Conservation (phyloP, 2,113 vertebrate genomes). For the Atlantisia rogersi region DNA sequence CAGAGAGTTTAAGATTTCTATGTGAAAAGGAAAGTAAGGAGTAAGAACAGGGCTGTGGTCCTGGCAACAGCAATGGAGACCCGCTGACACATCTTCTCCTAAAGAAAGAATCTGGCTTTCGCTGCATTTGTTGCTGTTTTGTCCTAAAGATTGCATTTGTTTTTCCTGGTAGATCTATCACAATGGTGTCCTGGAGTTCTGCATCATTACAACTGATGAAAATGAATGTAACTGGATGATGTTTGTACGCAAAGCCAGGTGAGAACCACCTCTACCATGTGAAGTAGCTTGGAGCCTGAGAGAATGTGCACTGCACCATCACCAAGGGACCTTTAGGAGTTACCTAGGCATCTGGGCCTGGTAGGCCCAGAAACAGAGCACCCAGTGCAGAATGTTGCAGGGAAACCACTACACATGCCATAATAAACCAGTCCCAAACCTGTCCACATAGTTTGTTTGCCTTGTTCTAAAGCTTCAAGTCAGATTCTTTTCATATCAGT, state of each 20-base stretch:
- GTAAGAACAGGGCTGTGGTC: not conserved
- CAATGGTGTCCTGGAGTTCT: conserved; percentile 90
- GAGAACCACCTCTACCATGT: not conserved
- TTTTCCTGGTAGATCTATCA: conserved; percentile 87
- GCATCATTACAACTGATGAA: conserved; percentile 89
- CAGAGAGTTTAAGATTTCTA: not conserved
- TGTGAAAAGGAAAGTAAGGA: not conserved
- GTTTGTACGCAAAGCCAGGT: conserved; percentile 97
- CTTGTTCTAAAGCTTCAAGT: not conserved
- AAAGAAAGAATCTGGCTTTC: not conserved
- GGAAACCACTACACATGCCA: not conserved
- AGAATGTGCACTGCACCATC: not conserved
- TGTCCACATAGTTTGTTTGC: not conserved
- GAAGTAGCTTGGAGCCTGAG: not conserved
- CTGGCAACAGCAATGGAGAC: not conserved
- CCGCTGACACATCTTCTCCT: not conserved
- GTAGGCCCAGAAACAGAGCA: not conserved
- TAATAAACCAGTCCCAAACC: not conserved
- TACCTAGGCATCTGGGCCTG: not conserved
- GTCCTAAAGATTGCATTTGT: not conserved
- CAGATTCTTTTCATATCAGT: not conserved
- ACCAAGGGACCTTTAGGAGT: not conserved
- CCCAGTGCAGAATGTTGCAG: not conserved
- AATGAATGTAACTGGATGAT: conserved; percentile 99
- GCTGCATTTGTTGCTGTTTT: not conserved